Base-by-base conservation (phyloP, 2,888 invertebrate species). In the Andrena flavipes region DNA sequence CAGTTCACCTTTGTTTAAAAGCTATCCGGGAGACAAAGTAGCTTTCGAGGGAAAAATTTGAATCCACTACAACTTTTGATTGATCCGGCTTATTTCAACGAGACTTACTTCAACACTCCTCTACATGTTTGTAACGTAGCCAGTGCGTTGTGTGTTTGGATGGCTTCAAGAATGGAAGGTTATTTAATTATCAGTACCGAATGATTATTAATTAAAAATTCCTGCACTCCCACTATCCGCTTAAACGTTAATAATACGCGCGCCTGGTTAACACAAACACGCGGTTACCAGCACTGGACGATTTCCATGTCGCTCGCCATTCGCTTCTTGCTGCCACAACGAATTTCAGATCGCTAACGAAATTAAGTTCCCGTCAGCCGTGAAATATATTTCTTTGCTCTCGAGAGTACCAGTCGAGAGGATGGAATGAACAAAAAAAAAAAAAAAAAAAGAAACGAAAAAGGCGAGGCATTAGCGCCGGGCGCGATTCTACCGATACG, bases 321-420 rank as follows among this genome's bases (percentile, higher is more conserved):
- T 73, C 60, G 76, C 59, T 79, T 83, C 71, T 62, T 56, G 80
- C 72, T 59, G 48, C 73, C 83, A 65, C 76, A 70, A 77, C 80
- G 71, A 85, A 87, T 85, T 85, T 76, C 80, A 68, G 63, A 85
- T 87, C 77, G 85, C 78, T 85, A 87, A 87, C 81, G 84, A 85
- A 78, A 82, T 87, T 85, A 87, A 87, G 84, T 84, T 70, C 73
- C 79, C 85, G 85, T 84, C 86, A 85, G 69, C 75, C 81, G 73
- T 85, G 85, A 87, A 87, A 85, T 87, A 85, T 82, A 56, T 85
- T 81, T 84, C 79, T 64, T 73, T 68, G 74, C 76, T 26, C 60
- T 62, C 70, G 71, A 49, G 78, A 69, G 64, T 62, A 26, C 77
- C 26, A n/a, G 20, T 16, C 10, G 30, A 13, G 10, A 23, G 26